Base-by-base conservation (phyloP, 1,140 invertebrate species). In the Probaryconus sp. region DNA sequence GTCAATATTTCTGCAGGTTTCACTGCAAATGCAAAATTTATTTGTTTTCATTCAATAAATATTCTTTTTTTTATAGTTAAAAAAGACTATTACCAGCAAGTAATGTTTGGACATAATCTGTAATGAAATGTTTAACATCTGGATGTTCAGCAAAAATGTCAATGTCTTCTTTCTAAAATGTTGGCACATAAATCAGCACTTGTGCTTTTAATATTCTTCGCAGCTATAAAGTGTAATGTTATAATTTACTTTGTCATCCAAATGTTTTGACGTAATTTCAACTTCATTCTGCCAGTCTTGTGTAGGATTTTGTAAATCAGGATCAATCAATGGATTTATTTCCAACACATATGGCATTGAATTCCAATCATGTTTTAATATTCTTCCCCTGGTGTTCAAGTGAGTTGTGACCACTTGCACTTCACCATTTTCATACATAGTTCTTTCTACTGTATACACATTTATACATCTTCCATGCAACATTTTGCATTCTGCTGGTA, bases 101-200 rank as follows among this genome's bases (percentile, higher is more conserved):
- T 9, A 92, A 79, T 1, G 88, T 87, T 72, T 90, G 88, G 5
- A 90, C 82, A 55, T 91, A 92, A 81, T 92, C 91, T 0, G 87
- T 85, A 7, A 92, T 85, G 3, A 90, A 76, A 6, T 87, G 82
- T 31, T 89, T 87, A 13, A 92, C 79, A 67, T 91, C 89, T 1
- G 88, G 88, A 61, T 90, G 90, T 64, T 90, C 88, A 6, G 81
- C 75, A 20, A 90, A 74, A 76, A 92, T 92, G 86, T 84, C 89
- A 80, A 24, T 86, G 79, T 71, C 87, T 73, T 55, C 85, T 80
- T 70, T 87, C 76, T 70, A 17, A 40, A 47, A 45, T 30, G 0
- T n/a, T n/a, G n/a, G n/a, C n/a, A n/a, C n/a, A n/a, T n/a, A n/a
- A n/a, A n/a, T n/a, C n/a, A n/a, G n/a, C n/a, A n/a, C n/a, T n/a